Base-by-base conservation (phyloP, 2,888 invertebrate species). In the Microctonus aethiopoides region DNA sequence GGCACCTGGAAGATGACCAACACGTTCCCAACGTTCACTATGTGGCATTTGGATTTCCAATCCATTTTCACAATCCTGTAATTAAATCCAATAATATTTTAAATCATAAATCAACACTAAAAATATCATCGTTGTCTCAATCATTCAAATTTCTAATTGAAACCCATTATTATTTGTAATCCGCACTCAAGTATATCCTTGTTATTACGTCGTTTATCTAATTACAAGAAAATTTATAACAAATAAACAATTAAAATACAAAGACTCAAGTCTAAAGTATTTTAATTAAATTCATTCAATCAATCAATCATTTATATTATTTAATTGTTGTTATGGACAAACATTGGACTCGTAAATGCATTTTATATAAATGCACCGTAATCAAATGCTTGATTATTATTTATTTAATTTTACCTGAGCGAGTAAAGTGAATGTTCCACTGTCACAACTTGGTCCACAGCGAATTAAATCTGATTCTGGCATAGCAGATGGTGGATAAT, bases 1-100 rank as follows among this genome's bases (percentile, higher is more conserved):
- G 29, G 94, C 92, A 34, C 92, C 93, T 0, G 93, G 92, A 63
- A 94, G 89, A 79, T 94, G 93, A 0, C 92, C 92, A 2, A 94
- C 93, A 41, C 92, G 89, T 77, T 91, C 89, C 92, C 93, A 95
- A 76, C 91, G 90, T 36, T 91, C 91, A 75, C 90, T 90, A 62
- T 89, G 89, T 10, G 90, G 89, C 72, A 91, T 86, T 82, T 91
- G 91, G 51, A 93, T 91, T 89, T 92, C 91, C 10, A 94, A 88
- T 1, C 94, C 94, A 16, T 94, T 93, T 77, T 93, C 92, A 51
- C 92, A 91, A 83, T 94, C 94, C 87, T 93, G 90, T 9, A 69
- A 73, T 54, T 57, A 13, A 29, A 34, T n/a, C 16, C 46, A 52
- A 51, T 36, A 20, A 52, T 62, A 46, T 39, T 26, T 46, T 57